Base-by-base conservation (phyloP, 1,140 invertebrate species). In the Micrasema longulum region DNA sequence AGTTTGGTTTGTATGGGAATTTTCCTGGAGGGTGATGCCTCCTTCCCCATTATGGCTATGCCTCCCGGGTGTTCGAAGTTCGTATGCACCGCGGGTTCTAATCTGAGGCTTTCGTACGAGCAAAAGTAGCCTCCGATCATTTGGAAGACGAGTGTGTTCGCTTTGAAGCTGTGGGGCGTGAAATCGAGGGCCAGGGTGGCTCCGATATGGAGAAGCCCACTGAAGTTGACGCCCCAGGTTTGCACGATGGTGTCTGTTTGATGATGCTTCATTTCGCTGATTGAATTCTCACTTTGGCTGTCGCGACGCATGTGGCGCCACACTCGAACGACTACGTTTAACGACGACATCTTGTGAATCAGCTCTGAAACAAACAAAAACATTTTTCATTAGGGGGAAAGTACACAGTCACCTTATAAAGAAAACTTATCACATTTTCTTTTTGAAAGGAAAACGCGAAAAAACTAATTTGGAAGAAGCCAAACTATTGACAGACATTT, bases 91-190 rank as follows among this genome's bases (percentile, higher is more conserved):
- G 52, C n/a, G 6, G 84, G 76, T 38, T 85, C 83, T 69, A 85
- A 66, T 80, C 84, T 83, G 4, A 85, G 82, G 77, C 87, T 89
- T 76, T 87, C 88, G 12, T 87, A 86, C 0, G 89, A 90, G 50
- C 90, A 90, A 81, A 96, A 97, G 77, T 90, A 95, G 12, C 95
- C 94, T 52, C 94, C 94, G 73, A 92, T 91, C 86, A 96, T 90
- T 81, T 94, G 91, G 82, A 97, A 95, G 76, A 97, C 89, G 60
- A 97, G 81, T 63, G 94, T 91, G 79, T 97, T 95, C 14, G 88
- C 82, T 75, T 88, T 87, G 71, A 95, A 91, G 74, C 90, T 89
- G 12, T 87, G 85, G 12, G 91, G 89, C 41, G 92, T 88, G 78
- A 92, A 90, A 73, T 88, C 87, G 66, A 84, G 77, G n/a, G 89